Evolutionary conservation across 2,113 vertebrate species (phyloP).

Genomic region (Casuarius casuarius): DNA sequence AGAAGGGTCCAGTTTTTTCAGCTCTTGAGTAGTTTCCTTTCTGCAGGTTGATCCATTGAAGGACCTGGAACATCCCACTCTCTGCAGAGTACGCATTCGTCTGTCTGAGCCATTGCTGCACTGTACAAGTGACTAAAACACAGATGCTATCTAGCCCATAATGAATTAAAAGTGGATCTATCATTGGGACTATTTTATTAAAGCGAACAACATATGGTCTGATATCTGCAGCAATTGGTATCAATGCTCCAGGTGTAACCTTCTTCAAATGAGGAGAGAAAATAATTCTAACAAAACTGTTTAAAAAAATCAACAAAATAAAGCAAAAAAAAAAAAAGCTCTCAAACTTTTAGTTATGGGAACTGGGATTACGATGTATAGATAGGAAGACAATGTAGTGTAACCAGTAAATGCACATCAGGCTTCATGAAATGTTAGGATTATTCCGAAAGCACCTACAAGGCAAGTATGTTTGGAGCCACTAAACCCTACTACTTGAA

Average conservation of each 20-base stretch:
- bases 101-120: not conserved
- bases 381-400: not conserved
- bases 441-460: slow-evolving; percentile 11
- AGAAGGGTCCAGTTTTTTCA: not conserved
- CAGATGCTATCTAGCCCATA: not conserved
- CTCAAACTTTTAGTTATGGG: not conserved
- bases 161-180: not conserved
- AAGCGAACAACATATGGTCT: not conserved
- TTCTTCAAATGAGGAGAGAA: not conserved
- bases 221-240: not conserved
- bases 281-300: not conserved
- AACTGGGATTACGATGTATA: not conserved
- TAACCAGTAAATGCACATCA: not conserved
- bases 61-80: not conserved
- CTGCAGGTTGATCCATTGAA: not conserved
- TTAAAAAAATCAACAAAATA: not conserved
- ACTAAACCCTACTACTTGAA: slow-evolving; percentile 3
- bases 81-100: not conserved
- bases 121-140: not conserved
- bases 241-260: not conserved
- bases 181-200: not conserved
- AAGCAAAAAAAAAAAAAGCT: not conserved
- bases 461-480: not conserved
- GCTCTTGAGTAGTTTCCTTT: not conserved
- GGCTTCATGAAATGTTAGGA: not conserved